Base-by-base conservation (phyloP, 2,797 vertebrate genomes). In the Moxostoma hubbsi region DNA sequence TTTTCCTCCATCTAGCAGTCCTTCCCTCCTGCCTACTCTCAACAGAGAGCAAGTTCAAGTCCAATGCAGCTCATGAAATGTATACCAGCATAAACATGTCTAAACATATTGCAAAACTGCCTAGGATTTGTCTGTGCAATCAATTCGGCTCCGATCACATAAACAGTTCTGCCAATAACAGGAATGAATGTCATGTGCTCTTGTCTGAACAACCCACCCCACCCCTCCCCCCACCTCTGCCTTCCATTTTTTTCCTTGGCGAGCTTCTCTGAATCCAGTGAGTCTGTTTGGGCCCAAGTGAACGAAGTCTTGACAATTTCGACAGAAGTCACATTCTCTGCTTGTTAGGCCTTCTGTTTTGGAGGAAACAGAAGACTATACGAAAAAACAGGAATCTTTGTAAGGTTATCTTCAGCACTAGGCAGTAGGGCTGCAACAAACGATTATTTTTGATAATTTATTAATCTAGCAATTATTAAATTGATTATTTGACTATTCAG, bases 221-320 rank as follows among this genome's bases (percentile, higher is more conserved):
- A 24, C 5, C 49, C 53, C 63, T 80, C 24, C 24, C 45, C 9
- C 47, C n/a, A 7, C 9, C 7, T 12, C n/a, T 24, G 9, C 65
- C 18, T 73, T 68, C 2, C 24, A 76, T 46, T 54, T 13, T 63
- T 73, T 54, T 54, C 50, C 69, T 53, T 62, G 47, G 15, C 5
- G 65, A 55, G 13, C 11, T 65, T 75, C 69, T 81, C 63, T 4
- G 72, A 75, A 59, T 76, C 11, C 4, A 62, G n/a, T 2, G 2
- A 9, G 67, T 51, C 75, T 81, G 61, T 58, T 47, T 75, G 55
- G 61, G 58, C 62, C 58, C 1, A 12, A 78, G 53, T 59, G 59
- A 51, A 81, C 69, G 53, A 9, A 69, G 79, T 68, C 66, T 61
- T 75, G 75, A 73, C 73, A 77, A 73, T 46, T 55, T 80, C 68